phyloP scores from a whole-genome alignment of 2,113 vertebrate genomes.

The Muntiacus reevesi region DNA sequence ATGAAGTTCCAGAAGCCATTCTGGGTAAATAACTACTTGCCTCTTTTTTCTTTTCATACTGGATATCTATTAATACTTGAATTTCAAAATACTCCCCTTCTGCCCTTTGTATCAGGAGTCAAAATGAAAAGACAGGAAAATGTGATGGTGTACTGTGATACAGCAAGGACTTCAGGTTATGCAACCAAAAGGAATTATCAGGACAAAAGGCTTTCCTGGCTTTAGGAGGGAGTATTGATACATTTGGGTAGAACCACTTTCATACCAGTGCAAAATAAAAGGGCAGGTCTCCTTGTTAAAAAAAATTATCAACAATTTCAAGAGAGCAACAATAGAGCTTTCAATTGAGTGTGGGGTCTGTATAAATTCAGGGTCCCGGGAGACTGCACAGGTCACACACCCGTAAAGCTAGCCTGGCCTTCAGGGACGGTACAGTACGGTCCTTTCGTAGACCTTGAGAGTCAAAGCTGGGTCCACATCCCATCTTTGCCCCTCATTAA shows the following conservation, averaged over 20 bases:
- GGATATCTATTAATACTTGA: neutral
- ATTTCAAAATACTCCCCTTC: neutral
- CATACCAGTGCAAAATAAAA: neutral
- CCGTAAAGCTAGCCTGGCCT: neutral
- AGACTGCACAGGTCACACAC: neutral
- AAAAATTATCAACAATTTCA: constrained; percentile 24
- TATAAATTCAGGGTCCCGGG: neutral
- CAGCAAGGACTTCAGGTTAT: neutral
- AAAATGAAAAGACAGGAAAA: neutral
- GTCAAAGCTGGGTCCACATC: neutral
- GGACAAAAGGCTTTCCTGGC: neutral
- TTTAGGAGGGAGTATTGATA: neutral
- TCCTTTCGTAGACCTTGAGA: neutral
- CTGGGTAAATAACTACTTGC: constrained; percentile 4
- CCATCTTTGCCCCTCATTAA: neutral
- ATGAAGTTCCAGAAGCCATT: neutral
- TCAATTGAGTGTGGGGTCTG: neutral
- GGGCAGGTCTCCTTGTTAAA: neutral
- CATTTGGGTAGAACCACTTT: neutral
- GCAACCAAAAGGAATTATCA: neutral
- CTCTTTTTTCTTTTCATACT: constrained; percentile 7
- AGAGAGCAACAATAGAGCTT: neutral
- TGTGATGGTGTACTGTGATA: neutral
- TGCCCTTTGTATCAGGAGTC: neutral
- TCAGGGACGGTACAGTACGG: neutral